Base-by-base conservation (phyloP, 2,113 vertebrate species). In the Prionailurus bengalensis region DNA sequence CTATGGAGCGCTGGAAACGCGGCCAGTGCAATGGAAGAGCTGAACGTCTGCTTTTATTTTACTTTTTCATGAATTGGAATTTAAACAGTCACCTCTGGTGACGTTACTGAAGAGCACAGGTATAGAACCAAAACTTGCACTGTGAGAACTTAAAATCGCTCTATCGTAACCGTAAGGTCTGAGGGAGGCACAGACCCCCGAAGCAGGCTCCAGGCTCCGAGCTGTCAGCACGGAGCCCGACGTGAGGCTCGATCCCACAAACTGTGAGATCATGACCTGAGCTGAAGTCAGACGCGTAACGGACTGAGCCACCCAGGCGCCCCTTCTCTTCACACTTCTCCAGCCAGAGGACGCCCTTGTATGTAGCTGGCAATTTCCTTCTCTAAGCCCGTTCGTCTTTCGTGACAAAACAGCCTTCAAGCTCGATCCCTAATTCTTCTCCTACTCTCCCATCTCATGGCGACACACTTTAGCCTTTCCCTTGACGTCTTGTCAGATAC, bases 401-500 rank as follows among this genome's bases (percentile, higher is more conserved):
- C 61, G 66, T 68, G 71, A 31, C 65, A 66, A 86, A 94, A 78
- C 5, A 78, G 55, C 68, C 48, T 53, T 36, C 8, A 23, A 39
- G 29, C 19, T 16, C 53, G n/a, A 55, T 33, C 9, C 19, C 27
- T 5, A 5, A 13, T 87, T 83, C 63, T 68, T 51, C 51, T 89
- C 21, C 27, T n/a, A 21, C 25, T 25, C 27, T 71, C 29, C 12
- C 25, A 42, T 51, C 48, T 42, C 48, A 1, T 7, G 33, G 9
- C 6, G 58, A 78, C 42, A 39, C 19, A 13, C 71, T 58, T 53
- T 61, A 85, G 90, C 16, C 61, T 42, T 36, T 70, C 55, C 25
- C 23, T 88, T 84, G 63, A 96, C 87, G 89, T 90, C 66, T 85
- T 91, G 89, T 51, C 76, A 84, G 39, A 63, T 45, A 23, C 53